phyloP scores from a whole-genome alignment of 2,113 vertebrate species.

The Callipepla squamata region DNA sequence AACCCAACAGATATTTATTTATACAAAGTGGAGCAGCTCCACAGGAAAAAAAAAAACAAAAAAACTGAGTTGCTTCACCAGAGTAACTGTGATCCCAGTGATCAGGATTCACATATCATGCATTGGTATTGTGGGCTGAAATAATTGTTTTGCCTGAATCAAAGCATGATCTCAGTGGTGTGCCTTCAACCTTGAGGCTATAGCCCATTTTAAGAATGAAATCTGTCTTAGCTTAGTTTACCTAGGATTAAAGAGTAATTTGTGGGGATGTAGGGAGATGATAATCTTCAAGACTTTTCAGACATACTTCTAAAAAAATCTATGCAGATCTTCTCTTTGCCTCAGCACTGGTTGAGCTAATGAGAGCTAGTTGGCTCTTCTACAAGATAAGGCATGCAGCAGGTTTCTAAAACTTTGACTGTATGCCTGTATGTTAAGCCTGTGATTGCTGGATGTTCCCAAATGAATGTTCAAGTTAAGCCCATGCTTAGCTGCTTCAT shows the following conservation, averaged over 20 bases:
- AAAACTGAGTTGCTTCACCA: background rate
- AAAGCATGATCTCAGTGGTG: no score
- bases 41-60: background rate
- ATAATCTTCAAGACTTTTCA: background rate
- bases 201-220: background rate
- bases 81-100: rapidly evolving
- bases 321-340: no score
- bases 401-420: no score
- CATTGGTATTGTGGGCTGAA: background rate
- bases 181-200: background rate
- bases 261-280: background rate
- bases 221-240: background rate
- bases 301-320: background rate
- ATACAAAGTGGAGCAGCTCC: background rate
- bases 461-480: background rate
- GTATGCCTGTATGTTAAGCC: background rate
- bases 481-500: background rate
- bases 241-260: background rate
- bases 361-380: background rate
- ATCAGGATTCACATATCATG: background rate
- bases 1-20: background rate
- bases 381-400: rapidly evolving
- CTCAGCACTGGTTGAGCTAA: background rate
- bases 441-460: background rate
- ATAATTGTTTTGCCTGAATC: background rate